Base-by-base conservation (phyloP, 1,140 invertebrate genomes). In the Nautilus pompilius region DNA sequence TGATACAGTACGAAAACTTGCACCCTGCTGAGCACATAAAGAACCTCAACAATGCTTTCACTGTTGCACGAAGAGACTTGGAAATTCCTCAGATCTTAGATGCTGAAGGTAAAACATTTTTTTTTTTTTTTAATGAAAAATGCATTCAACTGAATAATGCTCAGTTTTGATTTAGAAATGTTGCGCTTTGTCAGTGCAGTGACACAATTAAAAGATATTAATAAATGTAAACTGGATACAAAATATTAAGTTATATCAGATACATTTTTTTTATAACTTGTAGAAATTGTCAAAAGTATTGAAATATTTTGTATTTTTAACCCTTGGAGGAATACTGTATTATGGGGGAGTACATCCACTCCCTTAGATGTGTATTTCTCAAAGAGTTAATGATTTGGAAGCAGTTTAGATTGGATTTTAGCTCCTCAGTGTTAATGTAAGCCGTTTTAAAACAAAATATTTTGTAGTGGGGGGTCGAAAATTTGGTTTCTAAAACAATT, bases 11-110 rank as follows among this genome's bases (percentile, higher is more conserved):
- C 93, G 74, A 85, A 75, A 49, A 61, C 10, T 60, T 83, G 28
- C 62, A 70, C 2, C 71, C 75, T 26, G 65, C 68, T 48, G 64
- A 80, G 29, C 75, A 74, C 45, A 74, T 88, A 71, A 87, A 89
- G 62, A 89, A 96, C 65, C 83, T 99, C 49, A 92, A 98, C 80
- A 92, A 93, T 57, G 96, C 96, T 45, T 99, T 99, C 82, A 87
- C 90, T 77, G 88, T 95, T 17, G 97, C 97, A 45, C 92, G 96
- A 82, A 86, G 84, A 34, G 90, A 98, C 78, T 84, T 99, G 20
- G 94, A 94, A 45, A 97, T 99, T 67, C 89, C 93, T 22, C 88
- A 90, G 72, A 85, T 98, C 13, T 83, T 98, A 33, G 95, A 98
- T 84, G 90, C 95, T 45, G 95, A 96, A 86, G 80, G 86, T 86